Evolutionary conservation across 2,797 vertebrate genomes (phyloP), one percentile per base, ranked within the genome.

Genomic region (Graptemys geographica): DNA sequence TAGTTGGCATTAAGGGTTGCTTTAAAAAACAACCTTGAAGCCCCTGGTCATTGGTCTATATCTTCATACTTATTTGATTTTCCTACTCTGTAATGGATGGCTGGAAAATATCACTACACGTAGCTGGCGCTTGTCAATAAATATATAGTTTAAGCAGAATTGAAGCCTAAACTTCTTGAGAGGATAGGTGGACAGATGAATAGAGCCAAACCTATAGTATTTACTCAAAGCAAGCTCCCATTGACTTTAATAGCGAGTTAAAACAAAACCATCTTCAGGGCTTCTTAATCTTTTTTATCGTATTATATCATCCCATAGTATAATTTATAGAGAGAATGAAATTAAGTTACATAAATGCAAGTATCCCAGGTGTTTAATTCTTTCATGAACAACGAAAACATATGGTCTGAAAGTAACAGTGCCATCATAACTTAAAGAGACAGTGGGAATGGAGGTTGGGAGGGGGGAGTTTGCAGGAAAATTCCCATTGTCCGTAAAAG

Each of bases 401-500:
- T 10, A 19, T 5, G 1, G 16, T 80, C 84, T 95, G 92, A 93
- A 53, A 0, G 37, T 93, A 84, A 2, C 59, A 56, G 44, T 2
- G 4, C 53, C 62, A 72, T 90, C 0, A 0, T 74, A 94, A 93
- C 91, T 85, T 44, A 62, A 78, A 57, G 84, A 72, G 78, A 56
- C 13, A 65, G 53, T 85, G 78, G 85, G 92, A 79, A 95, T 85
- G 44, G 80, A 85, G 80, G 49, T 21, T 47, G 81, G 69, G 86
- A 62, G 85, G 49, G 85, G 81, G 41, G 90, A 81, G 79, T 81
- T 83, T 92, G 95, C 81, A 91, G 80, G 92, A 89, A 96, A 96
- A 96, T 96, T 92, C 84, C 91, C 93, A 62, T 72, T 96, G 92
- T 96, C 96, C 89, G 69, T 33, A 87, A 94, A 94, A 78, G 72